Conservation (phyloP, 2,888 invertebrate species). For the Nymphalis urticae region DNA sequence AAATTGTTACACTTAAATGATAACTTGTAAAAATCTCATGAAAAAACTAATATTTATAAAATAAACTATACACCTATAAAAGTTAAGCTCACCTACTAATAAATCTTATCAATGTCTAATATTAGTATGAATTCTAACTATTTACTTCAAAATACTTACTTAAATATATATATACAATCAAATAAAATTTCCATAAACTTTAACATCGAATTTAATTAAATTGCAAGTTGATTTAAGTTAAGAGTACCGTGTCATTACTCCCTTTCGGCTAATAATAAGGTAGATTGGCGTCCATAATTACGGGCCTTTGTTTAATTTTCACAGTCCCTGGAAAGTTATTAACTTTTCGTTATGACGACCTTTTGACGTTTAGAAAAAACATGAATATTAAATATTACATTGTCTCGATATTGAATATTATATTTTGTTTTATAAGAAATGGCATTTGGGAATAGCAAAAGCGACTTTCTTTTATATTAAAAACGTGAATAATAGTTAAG, state of each 20-base stretch:
- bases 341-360: slow-evolving; percentile 32
- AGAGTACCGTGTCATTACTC: slow-evolving; percentile 31
- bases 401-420: background rate
- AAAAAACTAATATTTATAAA: no score
- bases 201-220: slow-evolving; percentile 35
- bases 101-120: no score
- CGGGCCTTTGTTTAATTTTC: slow-evolving; percentile 40
- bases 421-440: slow-evolving; percentile 3
- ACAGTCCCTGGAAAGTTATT: slow-evolving; percentile 35
- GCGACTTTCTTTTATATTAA: slow-evolving; percentile 4
- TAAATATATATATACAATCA: slow-evolving; percentile 3
- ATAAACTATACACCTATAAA: no score
- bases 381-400: slow-evolving; percentile 2
- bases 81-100: no score
- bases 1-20: no score
- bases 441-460: background rate
- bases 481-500: background rate
- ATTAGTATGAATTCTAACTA: no score
- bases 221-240: slow-evolving; percentile 35
- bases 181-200: slow-evolving; percentile 22
- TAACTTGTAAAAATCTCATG: no score
- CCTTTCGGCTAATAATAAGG: slow-evolving; percentile 40
- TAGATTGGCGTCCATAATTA: slow-evolving; percentile 41
- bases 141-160: no score
- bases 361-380: slow-evolving; percentile 27